Conservation (phyloP, 2,113 vertebrate species). For the Aviceda subcristata region DNA sequence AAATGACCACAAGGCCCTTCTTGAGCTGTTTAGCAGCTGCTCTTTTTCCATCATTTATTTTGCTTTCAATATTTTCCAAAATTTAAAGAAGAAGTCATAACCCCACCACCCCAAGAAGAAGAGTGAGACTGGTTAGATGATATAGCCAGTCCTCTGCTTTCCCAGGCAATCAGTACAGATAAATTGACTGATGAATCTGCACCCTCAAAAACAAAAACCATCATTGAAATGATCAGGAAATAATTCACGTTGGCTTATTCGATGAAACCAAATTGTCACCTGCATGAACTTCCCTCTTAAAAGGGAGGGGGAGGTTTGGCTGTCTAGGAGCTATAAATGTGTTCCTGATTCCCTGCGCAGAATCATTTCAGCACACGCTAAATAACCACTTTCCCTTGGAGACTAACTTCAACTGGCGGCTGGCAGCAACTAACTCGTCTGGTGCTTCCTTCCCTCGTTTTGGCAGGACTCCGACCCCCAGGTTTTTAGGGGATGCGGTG, state of each 20-base stretch:
- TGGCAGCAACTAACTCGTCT: neutral
- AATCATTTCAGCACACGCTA: neutral
- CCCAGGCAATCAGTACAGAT: neutral
- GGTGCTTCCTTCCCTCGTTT: neutral
- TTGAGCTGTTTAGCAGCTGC: neutral
- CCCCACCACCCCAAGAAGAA: neutral
- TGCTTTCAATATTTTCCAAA: neutral
- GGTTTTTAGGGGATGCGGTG: neutral
- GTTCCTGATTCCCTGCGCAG: neutral
- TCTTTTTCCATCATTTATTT: conserved; percentile 37
- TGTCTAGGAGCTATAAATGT: neutral
- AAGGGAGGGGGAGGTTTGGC: neutral
- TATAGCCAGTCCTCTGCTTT: neutral
- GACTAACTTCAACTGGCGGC: neutral
- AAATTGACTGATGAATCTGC: neutral
- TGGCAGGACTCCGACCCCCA: neutral
- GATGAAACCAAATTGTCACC: neutral
- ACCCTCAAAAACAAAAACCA: neutral
- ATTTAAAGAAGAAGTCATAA: neutral
- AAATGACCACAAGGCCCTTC: neutral
- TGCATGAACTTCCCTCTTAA: neutral
- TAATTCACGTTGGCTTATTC: neutral
- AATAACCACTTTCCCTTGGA: neutral
- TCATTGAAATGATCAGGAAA: neutral
- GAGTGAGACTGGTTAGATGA: neutral